Evolutionary conservation across 2,797 vertebrate species (phyloP).

Genomic region (Sebastes flavidus): DNA sequence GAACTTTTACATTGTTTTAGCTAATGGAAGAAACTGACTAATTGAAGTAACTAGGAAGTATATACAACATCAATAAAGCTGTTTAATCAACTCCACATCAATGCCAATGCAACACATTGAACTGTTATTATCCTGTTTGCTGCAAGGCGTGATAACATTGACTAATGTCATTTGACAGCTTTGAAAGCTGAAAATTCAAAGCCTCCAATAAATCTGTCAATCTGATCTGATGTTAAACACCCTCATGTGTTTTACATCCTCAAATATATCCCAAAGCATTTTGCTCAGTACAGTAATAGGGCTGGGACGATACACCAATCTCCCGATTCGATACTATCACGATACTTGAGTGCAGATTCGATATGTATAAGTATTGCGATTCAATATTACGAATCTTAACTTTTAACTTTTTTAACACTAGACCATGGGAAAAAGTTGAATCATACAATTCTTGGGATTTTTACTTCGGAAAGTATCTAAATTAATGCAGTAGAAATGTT

Average conservation of each 20-base stretch:
- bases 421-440: too few species aligned
- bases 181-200: conserved; percentile 25
- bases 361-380: too few species aligned
- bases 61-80: conserved; percentile 41
- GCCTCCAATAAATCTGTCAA: neutral
- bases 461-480: too few species aligned
- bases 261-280: conserved; percentile 4
- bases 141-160: conserved; percentile 14
- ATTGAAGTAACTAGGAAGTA: conserved; percentile 19
- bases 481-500: too few species aligned
- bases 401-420: too few species aligned
- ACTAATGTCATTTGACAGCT: conserved; percentile 24
- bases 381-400: too few species aligned
- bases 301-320: too few species aligned
- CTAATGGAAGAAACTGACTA: conserved; percentile 39
- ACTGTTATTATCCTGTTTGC: conserved; percentile 24
- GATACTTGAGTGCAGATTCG: too few species aligned
- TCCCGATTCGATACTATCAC: too few species aligned
- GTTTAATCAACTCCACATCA: conserved; percentile 53
- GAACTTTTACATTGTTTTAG: conserved; percentile 15
- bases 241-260: neutral
- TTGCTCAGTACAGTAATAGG: neutral
- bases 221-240: neutral
- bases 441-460: too few species aligned
- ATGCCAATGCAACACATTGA: conserved; percentile 14